Evolutionary conservation across 2,888 invertebrate species (phyloP).

Genomic region (Empis stercorea): DNA sequence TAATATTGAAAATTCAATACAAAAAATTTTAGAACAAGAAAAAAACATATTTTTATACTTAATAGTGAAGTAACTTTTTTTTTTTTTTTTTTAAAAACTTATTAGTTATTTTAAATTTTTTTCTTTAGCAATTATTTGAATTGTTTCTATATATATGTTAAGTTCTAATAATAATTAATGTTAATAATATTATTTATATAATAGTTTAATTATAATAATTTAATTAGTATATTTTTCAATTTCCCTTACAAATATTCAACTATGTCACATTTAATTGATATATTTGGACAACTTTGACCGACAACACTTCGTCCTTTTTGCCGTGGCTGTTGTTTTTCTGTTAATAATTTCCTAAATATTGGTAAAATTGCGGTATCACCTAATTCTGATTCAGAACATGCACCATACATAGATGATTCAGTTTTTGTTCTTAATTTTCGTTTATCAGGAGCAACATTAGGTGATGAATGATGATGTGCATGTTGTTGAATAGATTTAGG

Average conservation of each 20-base stretch:
- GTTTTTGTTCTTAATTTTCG: constrained; percentile 29
- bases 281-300: constrained; percentile 84
- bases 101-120: too few relatives aligned
- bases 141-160: too few relatives aligned
- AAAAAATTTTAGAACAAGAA: too few relatives aligned
- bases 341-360: constrained; percentile 82
- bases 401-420: constrained; percentile 49
- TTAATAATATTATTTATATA: too few relatives aligned
- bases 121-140: too few relatives aligned
- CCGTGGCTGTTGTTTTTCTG: constrained; percentile 65
- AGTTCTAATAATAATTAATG: too few relatives aligned
- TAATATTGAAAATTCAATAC: too few relatives aligned
- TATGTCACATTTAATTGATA: constrained; percentile 90
- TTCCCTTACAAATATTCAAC: constrained; percentile 72
- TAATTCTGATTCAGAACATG: constrained; percentile 71
- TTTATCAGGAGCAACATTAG: constrained; percentile 44
- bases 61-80: too few relatives aligned
- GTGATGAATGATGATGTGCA: constrained; percentile 49
- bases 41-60: too few relatives aligned
- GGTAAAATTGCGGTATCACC: constrained; percentile 65
- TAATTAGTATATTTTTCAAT: not conserved
- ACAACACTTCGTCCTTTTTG: constrained; percentile 37
- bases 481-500: constrained; percentile 32
- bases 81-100: too few relatives aligned
- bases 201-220: too few relatives aligned